Base-by-base conservation (phyloP, 2,797 vertebrate genomes). In the Dermochelys coriacea region DNA sequence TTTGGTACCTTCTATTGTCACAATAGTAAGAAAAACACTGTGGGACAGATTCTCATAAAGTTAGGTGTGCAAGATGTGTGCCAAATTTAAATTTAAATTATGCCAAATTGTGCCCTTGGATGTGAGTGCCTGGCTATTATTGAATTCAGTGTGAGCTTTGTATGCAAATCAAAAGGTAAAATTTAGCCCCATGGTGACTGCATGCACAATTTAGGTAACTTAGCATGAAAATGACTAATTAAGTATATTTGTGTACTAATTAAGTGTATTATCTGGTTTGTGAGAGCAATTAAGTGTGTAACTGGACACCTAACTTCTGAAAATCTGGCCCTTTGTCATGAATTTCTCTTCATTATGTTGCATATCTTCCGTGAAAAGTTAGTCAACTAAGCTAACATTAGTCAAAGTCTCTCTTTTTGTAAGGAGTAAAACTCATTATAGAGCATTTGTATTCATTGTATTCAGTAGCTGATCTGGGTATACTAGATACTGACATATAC, bases 401-500 rank as follows among this genome's bases (percentile, higher is more conserved):
- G 75, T 16, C 51, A 88, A 91, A 95, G 52, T 52, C n/a, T 14
- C 81, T n/a, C 27, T 85, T 84, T 91, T 87, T 92, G 71, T 57
- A 93, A 84, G 80, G 3, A 91, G 59, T 61, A 89, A 81, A 95
- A 88, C 18, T 85, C 64, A 59, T 59, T 80, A 81, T 59, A 90
- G 81, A 90, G 82, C 57, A 1, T 85, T 68, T 18, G 55, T 75
- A 88, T 93, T 41, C 84, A 93, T 85, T 16, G 2, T 80, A 74
- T 80, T 68, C 95, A 82, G 96, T 94, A 96, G 93, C 95, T 80
- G 91, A 87, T 85, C 49, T 64, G 74, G 29, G 77, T 79, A 90
- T 89, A 89, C 82, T 89, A 81, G 84, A 93, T 81, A 90, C 74
- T 95, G 85, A 93, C 89, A 89, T 93, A 95, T 94, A 87, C 88